Evolutionary conservation across 1,140 invertebrate genomes (phyloP).

Genomic region (Heliconius hermathena): DNA sequence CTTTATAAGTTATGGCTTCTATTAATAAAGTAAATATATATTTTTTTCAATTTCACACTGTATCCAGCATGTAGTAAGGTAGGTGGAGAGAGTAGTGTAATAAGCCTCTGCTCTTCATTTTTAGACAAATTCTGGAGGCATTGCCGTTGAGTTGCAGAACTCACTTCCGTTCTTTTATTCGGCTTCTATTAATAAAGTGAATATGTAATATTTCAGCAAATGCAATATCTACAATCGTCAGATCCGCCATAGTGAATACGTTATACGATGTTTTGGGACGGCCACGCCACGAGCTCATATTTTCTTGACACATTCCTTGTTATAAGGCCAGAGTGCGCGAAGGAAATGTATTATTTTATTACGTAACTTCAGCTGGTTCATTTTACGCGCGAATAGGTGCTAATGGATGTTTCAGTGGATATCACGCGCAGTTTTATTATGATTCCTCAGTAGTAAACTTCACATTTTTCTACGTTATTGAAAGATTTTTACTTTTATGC

Average conservation of each 20-base stretch:
- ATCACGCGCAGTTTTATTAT: constrained; percentile 66
- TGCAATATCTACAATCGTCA: constrained; percentile 31
- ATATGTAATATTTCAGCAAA: constrained; percentile 21
- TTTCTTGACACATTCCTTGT: constrained; percentile 56
- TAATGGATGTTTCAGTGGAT: constrained; percentile 72
- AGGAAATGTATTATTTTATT: constrained; percentile 64
- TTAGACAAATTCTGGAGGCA: too few species aligned
- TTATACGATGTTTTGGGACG: constrained; percentile 55
- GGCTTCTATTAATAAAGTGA: neutral
- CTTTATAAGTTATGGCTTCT: neutral
- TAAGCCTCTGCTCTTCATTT: too few species aligned
- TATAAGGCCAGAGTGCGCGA: constrained; percentile 44
- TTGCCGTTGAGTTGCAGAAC: too few species aligned
- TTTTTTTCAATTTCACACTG: too few species aligned
- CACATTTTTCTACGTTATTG: constrained; percentile 66
- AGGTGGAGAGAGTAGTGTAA: too few species aligned
- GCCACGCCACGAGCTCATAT: constrained; percentile 52
- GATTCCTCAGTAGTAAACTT: constrained; percentile 57
- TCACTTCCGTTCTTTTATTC: too few species aligned
- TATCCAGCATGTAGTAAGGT: too few species aligned
- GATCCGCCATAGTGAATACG: constrained; percentile 50
- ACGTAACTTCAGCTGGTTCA: constrained; percentile 61
- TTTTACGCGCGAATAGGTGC: constrained; percentile 64
- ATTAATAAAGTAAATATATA: neutral
- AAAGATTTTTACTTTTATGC: constrained; percentile 59